Conservation (phyloP, 2,888 invertebrate genomes). For the Synanthedon myopaeformis region DNA sequence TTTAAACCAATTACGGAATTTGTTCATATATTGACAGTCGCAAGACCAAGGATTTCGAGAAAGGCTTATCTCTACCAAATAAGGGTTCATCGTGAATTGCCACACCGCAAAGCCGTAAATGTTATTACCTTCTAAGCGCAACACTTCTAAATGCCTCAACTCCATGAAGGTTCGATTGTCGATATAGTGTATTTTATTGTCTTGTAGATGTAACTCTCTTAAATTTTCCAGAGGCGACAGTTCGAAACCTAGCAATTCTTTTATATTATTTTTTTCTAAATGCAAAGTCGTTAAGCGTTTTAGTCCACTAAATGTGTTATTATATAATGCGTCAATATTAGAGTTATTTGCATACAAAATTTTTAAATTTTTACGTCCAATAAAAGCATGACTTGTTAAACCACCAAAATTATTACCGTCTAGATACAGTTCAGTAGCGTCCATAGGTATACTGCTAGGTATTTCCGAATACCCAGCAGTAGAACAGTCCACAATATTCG, state of each 20-base stretch:
- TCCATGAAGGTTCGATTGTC: slow-evolving; percentile 87
- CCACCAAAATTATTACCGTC: slow-evolving; percentile 92
- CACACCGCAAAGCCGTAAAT: slow-evolving; percentile 86
- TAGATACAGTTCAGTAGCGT: slow-evolving; percentile 93
- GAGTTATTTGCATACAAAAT: slow-evolving; percentile 91
- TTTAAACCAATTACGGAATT: slow-evolving; percentile 83
- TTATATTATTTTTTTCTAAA: slow-evolving; percentile 88
- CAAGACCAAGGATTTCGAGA: slow-evolving; percentile 92
- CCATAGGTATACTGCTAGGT: slow-evolving; percentile 92
- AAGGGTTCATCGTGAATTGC: slow-evolving; percentile 86
- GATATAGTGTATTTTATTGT: slow-evolving; percentile 84
- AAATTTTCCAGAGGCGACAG: slow-evolving; percentile 84
- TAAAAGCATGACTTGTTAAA: slow-evolving; percentile 88
- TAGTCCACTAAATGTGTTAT: slow-evolving; percentile 91
- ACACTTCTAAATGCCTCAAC: slow-evolving; percentile 84
- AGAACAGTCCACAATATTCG: slow-evolving; percentile 93
- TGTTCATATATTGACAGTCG: slow-evolving; percentile 86
- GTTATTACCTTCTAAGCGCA: slow-evolving; percentile 87
- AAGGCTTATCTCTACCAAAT: slow-evolving; percentile 87
- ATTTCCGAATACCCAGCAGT: slow-evolving; percentile 83
- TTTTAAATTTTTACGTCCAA: slow-evolving; percentile 90
- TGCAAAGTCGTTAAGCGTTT: slow-evolving; percentile 83
- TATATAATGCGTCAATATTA: slow-evolving; percentile 85
- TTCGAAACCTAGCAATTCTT: slow-evolving; percentile 84
- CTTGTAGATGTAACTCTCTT: slow-evolving; percentile 87